phyloP scores from a whole-genome alignment of 2,888 invertebrate species.

The Trissoscelio sp. region DNA sequence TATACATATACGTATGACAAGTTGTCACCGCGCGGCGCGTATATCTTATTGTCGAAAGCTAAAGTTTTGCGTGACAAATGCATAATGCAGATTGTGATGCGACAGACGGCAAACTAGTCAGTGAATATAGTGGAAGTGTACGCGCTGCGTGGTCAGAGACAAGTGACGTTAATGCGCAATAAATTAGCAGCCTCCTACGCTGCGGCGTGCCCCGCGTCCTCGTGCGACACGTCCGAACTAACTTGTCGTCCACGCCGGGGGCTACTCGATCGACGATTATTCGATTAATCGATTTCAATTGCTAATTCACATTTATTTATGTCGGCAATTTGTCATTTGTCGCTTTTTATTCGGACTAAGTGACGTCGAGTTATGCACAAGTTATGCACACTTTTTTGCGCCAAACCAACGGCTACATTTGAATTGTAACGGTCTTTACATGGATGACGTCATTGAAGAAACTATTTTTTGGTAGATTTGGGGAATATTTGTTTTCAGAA shows the following conservation, averaged over 20 bases:
- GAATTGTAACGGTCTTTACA: not conserved
- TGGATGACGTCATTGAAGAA: not conserved
- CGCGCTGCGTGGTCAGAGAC: conserved; percentile 76
- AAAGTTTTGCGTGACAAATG: conserved; percentile 69
- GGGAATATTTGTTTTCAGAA: too few species aligned
- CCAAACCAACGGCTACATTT: not conserved
- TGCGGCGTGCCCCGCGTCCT: conserved; percentile 71
- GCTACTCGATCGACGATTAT: conserved; percentile 52
- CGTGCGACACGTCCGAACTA: conserved; percentile 57
- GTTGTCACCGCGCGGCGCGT: conserved; percentile 56
- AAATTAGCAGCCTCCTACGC: conserved; percentile 81
- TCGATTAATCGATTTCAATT: conserved; percentile 68
- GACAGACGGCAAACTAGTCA: conserved; percentile 64
- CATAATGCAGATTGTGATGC: conserved; percentile 68
- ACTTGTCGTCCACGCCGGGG: conserved; percentile 42
- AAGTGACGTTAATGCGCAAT: conserved; percentile 82
- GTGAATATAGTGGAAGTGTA: conserved; percentile 57
- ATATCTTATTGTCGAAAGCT: conserved; percentile 65
- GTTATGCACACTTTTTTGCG: too few species aligned
- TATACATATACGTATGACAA: conserved; percentile 60
- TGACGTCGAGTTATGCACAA: not conserved
- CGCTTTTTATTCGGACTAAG: conserved; percentile 3
- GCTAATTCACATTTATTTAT: conserved; percentile 59
- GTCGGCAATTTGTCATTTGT: conserved; percentile 41
- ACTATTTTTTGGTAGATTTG: too few species aligned